phyloP scores from a whole-genome alignment of 2,888 invertebrate genomes.

The Trissolcus brochymenae region DNA sequence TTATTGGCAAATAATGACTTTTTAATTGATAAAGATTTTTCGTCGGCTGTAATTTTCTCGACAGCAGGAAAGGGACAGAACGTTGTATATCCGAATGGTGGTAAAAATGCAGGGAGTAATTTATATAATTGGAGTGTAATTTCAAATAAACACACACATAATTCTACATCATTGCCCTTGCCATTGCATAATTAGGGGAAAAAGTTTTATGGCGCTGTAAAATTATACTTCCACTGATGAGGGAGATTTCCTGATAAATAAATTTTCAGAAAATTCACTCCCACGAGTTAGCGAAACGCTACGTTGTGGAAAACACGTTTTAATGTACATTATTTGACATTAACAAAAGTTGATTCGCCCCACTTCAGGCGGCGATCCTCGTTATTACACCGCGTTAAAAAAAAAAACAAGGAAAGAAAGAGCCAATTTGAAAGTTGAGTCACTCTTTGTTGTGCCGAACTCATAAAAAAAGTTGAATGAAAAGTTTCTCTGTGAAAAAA shows the following conservation, averaged over 20 bases:
- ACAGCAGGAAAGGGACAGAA: conserved; percentile 22
- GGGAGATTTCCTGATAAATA: too few relatives aligned
- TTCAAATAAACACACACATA: conserved; percentile 42
- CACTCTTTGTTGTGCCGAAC: conserved; percentile 11
- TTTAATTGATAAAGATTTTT: conserved; percentile 39
- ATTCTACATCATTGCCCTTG: conserved; percentile 33
- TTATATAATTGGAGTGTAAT: conserved; percentile 42
- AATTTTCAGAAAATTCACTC: too few relatives aligned
- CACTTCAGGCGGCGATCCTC: not conserved
- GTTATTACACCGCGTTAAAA: conserved; percentile 20
- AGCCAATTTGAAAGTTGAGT: conserved; percentile 1
- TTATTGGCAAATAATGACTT: conserved; percentile 9
- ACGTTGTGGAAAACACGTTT: too few relatives aligned
- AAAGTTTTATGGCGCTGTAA: conserved; percentile 36
- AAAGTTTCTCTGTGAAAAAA: conserved; percentile 5
- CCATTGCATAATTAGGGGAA: conserved; percentile 29
- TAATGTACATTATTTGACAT: too few relatives aligned
- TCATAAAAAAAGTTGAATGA: conserved; percentile 22
- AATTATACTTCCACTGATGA: conserved; percentile 5
- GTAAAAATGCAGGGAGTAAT: conserved; percentile 33
- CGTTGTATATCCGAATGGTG: conserved; percentile 20
- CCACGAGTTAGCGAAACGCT: too few relatives aligned
- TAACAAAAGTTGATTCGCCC: too few relatives aligned
- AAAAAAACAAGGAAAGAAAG: conserved; percentile 2
- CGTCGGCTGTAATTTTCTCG: not conserved